Percentiles rank a stretch among this genome's conserved stretches.
These are phyloP conservation scores for Nasonia giraulti DNA, from an alignment of 1,140 invertebrate species.

Conservation along the genomic window DNA sequence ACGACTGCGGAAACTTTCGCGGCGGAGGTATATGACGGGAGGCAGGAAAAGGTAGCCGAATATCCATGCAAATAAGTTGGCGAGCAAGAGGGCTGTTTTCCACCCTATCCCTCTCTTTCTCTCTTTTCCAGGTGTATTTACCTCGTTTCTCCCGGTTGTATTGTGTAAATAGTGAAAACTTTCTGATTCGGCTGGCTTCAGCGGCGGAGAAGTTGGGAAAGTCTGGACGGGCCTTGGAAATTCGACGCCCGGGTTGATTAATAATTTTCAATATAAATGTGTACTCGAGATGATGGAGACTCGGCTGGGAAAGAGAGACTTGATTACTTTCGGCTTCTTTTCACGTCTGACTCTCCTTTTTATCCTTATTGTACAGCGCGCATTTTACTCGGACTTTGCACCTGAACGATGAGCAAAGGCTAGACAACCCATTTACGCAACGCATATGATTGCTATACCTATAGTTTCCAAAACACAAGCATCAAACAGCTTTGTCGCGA, in stretches of 20 bases:
- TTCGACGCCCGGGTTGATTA: background rate
- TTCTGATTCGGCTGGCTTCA: background rate
- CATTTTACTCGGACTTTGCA: background rate
- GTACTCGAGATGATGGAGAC: background rate
- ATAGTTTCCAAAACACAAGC: too few relatives aligned
- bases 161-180: constrained; percentile 40
- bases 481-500: too few relatives aligned
- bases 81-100: background rate
- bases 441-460: too few relatives aligned
- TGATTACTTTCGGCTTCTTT: constrained; percentile 17
- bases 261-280: constrained; percentile 40
- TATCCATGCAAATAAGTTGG: constrained; percentile 27
- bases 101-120: background rate
- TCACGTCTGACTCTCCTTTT: background rate
- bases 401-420: background rate
- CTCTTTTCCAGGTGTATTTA: background rate
- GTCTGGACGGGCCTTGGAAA: constrained; percentile 6
- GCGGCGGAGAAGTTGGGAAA: background rate
- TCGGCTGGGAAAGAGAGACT: background rate
- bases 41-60: background rate
- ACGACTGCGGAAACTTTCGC: background rate
- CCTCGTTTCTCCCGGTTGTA: background rate
- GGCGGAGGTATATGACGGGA: background rate
- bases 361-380: background rate
- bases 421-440: too few relatives aligned